Percentiles rank a stretch among this genome's conserved stretches.
Conservation (phyloP, 2,797 vertebrate species). For the Alca torda region DNA sequence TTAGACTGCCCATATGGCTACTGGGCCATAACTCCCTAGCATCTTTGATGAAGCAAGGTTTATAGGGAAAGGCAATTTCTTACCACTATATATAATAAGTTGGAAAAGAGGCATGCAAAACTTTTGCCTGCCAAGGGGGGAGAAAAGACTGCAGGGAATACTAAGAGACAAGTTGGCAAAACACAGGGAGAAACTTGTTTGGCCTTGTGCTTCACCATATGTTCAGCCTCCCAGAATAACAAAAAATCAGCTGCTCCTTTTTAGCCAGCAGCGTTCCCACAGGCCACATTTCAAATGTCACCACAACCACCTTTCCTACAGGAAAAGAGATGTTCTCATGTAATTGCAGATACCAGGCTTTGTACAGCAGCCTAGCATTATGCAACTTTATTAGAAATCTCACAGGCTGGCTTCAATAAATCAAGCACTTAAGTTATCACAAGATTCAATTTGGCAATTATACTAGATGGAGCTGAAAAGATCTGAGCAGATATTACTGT, state of each 20-base stretch:
- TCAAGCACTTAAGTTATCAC: neutral
- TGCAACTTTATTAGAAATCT: neutral
- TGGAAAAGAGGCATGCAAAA: neutral
- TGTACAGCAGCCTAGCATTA: neutral
- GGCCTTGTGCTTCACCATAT: slow-evolving; percentile 45
- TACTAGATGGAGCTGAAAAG: neutral
- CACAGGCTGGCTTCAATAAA: neutral
- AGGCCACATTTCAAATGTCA: slow-evolving; percentile 20
- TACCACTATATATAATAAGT: neutral
- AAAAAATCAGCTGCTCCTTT: slow-evolving; percentile 45
- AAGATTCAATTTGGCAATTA: neutral
- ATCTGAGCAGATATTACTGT: neutral
- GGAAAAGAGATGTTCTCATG: neutral
- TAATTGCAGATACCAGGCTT: neutral
- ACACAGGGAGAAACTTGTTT: neutral
- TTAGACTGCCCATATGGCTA: neutral
- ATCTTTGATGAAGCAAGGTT: neutral
- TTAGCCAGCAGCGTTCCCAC: neutral
- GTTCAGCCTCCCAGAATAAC: slow-evolving; percentile 48
- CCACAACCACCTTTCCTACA: neutral
- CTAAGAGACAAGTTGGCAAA: neutral
- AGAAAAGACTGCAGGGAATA: neutral
- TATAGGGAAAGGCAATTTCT: neutral
- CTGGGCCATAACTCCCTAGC: neutral
- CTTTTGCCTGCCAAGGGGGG: neutral